phyloP scores from a whole-genome alignment of 2,797 vertebrate species.

The Macrochelys suwanniensis region DNA sequence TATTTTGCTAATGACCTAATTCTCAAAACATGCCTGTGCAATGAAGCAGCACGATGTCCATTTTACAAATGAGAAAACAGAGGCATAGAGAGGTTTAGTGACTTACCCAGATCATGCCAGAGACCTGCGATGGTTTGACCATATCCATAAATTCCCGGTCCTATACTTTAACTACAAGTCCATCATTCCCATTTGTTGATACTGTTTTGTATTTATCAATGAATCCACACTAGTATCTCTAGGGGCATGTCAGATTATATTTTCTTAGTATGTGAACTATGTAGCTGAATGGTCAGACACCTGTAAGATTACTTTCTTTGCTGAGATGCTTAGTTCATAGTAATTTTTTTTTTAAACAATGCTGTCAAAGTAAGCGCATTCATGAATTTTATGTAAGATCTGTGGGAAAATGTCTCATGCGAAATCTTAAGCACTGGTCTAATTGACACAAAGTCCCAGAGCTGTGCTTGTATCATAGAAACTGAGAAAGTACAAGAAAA shows the following conservation, averaged over 20 bases:
- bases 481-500: background rate
- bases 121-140: background rate
- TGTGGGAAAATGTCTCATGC: background rate
- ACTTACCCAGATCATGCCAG: background rate
- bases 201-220: background rate
- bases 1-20: background rate
- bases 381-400: background rate
- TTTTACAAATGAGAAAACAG: background rate
- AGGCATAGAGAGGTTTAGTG: background rate
- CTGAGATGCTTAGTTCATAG: background rate
- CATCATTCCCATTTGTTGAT: background rate
- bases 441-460: background rate
- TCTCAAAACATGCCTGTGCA: background rate
- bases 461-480: background rate
- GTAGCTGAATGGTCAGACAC: background rate
- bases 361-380: background rate
- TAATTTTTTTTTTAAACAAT: background rate
- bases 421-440: background rate
- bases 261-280: background rate
- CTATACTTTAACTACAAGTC: background rate
- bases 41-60: background rate
- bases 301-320: background rate
- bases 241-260: background rate
- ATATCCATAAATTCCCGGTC: background rate
- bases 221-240: background rate